Evolutionary conservation across 2,888 invertebrate species (phyloP).

Genomic region (Hydropsyche betteni): DNA sequence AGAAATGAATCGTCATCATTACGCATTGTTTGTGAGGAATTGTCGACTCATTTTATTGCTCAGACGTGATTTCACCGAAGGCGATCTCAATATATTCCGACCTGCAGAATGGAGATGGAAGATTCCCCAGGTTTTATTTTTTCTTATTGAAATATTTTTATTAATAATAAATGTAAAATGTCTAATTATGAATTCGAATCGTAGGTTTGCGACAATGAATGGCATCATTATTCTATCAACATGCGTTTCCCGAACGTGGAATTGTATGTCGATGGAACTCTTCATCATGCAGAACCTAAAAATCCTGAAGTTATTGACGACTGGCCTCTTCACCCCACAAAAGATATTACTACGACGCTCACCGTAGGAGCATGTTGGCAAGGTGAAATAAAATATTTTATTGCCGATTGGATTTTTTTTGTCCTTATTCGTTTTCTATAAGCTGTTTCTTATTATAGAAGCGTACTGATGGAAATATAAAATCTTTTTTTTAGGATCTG

Average conservation of each 20-base stretch:
- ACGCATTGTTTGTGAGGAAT: conserved; percentile 95
- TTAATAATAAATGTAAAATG: conserved; percentile 5
- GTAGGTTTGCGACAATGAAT: conserved; percentile 92
- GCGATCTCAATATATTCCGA: conserved; percentile 91
- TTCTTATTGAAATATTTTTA: not conserved
- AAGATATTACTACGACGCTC: conserved; percentile 91
- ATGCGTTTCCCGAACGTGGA: conserved; percentile 92
- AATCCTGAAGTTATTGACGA: conserved; percentile 99
- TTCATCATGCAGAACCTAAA: conserved; percentile 63
- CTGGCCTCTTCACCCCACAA: conserved; percentile 97
- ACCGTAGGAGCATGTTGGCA: conserved; percentile 99
- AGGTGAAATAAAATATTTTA: conserved; percentile 61
- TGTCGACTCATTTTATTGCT: conserved; percentile 94
- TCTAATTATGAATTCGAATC: not conserved
- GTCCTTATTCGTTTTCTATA: too few species aligned
- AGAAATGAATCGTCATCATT: conserved; percentile 99
- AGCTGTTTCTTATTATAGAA: too few species aligned
- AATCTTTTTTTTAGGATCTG: conserved; percentile 70
- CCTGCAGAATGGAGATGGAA: conserved; percentile 99
- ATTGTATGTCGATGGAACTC: conserved; percentile 83
- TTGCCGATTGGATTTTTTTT: too few species aligned
- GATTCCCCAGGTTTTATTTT: conserved; percentile 77
- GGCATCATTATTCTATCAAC: conserved; percentile 98
- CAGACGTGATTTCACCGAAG: conserved; percentile 89
- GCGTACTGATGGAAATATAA: too few species aligned